Conservation (phyloP, 2,797 vertebrate species). For the Micromesistius poutassou region DNA sequence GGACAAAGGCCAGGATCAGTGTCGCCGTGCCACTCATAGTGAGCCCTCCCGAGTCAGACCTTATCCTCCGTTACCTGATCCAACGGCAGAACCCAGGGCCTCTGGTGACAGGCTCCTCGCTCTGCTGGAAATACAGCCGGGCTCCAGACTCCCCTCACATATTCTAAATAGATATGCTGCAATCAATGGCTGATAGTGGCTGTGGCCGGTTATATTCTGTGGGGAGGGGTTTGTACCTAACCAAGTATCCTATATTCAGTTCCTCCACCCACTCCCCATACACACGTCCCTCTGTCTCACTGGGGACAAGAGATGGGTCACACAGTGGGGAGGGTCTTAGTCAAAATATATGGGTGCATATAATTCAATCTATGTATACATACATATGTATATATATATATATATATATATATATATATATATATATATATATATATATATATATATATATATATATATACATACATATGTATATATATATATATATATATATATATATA, state of each 20-base stretch:
- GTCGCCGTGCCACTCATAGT: conserved; percentile 76
- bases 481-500: too few relatives aligned
- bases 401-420: too few relatives aligned
- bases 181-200: conserved; percentile 69
- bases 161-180: conserved; percentile 45
- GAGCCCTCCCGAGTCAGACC: not conserved
- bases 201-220: conserved; percentile 62
- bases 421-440: too few relatives aligned
- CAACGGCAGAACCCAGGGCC: too few relatives aligned
- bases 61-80: too few relatives aligned
- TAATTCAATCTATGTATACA: too few relatives aligned
- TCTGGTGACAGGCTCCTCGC: conserved; percentile 16
- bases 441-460: too few relatives aligned
- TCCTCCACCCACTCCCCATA: conserved; percentile 23
- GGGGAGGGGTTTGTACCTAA: conserved; percentile 63
- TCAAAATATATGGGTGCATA: not conserved
- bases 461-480: too few relatives aligned
- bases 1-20: conserved; percentile 85
- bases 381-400: too few relatives aligned
- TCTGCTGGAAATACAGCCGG: conserved; percentile 25
- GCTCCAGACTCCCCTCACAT: conserved; percentile 17
- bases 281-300: conserved; percentile 38
- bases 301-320: not conserved
- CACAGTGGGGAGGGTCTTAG: not conserved
- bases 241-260: conserved; percentile 41